Evolutionary conservation across 2,113 vertebrate species (phyloP).

Genomic region (Microcebus murinus): DNA sequence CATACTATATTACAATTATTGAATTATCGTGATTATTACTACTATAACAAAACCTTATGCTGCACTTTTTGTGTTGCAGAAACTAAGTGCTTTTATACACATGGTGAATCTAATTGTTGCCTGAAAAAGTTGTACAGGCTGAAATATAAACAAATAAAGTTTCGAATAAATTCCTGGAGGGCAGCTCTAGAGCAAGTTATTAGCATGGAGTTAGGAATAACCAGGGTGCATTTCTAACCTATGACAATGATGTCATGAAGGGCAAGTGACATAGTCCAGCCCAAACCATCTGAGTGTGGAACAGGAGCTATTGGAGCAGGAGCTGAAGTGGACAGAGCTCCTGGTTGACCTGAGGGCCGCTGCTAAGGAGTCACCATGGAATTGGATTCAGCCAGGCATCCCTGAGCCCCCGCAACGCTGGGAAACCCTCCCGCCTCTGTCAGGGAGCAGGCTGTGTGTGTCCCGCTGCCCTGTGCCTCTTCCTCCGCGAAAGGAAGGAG

Average conservation of each 20-base stretch:
- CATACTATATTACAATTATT: background rate
- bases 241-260: background rate
- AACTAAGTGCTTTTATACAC: background rate
- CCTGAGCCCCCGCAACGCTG: background rate
- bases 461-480: background rate
- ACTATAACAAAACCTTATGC: background rate
- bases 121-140: background rate
- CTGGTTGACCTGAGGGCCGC: too few relatives aligned
- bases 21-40: background rate
- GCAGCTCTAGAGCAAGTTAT: constrained; percentile 20
- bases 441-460: background rate
- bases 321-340: background rate
- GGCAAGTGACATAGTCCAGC: background rate
- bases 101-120: background rate
- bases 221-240: constrained; percentile 34
- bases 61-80: background rate
- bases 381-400: background rate
- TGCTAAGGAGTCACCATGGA: background rate
- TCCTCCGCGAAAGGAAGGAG: background rate
- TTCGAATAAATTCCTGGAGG: constrained; percentile 57
- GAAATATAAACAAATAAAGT: constrained; percentile 45
- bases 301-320: background rate
- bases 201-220: constrained; percentile 5
- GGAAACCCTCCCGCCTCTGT: background rate
- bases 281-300: background rate